Conservation (phyloP, 2,113 vertebrate genomes). For the Chloropsis cyanopogon region DNA sequence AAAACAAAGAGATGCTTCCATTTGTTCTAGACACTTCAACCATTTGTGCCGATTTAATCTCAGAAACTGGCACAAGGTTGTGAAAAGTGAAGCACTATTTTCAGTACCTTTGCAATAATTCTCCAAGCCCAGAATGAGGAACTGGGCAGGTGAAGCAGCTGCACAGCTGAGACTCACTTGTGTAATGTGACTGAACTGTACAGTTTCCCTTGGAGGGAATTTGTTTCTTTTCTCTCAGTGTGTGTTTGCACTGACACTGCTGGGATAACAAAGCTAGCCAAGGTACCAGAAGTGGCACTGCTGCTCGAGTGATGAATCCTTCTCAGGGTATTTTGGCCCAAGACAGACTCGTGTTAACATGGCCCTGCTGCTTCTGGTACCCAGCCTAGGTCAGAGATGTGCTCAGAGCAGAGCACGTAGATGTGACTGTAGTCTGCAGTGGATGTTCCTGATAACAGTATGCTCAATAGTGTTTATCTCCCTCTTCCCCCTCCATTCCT, state of each 20-base stretch:
- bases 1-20: not conserved
- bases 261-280: not conserved
- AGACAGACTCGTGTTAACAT: not conserved
- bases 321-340: not conserved
- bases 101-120: not conserved
- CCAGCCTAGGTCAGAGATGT: not conserved
- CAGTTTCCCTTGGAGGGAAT: not conserved
- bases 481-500: constrained; percentile 59
- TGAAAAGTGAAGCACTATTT: not conserved
- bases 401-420: not conserved
- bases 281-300: constrained; percentile 39
- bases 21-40: not conserved
- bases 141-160: not conserved
- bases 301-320: not conserved
- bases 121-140: not conserved
- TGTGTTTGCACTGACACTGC: not conserved
- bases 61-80: accelerated
- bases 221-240: not conserved
- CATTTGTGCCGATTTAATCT: not conserved
- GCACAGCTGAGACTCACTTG: not conserved
- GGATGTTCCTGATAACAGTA: constrained; percentile 38
- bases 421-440: constrained; percentile 8
- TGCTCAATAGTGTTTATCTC: constrained; percentile 62
- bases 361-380: constrained; percentile 44
- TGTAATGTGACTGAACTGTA: not conserved